A percentile compares a stretch with the other conserved stretches of the same genome.
Evolutionary conservation across 2,888 invertebrate genomes (phyloP).

Genomic region (Lissonota sp.): DNA sequence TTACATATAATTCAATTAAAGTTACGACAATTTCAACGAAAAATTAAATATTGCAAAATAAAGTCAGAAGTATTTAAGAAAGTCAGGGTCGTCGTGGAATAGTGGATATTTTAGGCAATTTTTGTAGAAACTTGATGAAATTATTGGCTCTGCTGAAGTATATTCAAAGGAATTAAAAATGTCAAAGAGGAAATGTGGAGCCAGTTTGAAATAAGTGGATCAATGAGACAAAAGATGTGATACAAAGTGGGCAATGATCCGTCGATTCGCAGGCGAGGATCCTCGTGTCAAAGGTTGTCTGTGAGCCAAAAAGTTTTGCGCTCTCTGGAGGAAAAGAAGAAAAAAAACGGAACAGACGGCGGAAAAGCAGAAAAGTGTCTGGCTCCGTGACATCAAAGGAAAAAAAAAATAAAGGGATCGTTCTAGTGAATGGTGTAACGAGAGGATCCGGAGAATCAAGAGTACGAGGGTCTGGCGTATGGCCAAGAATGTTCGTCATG

Average conservation of each 20-base stretch:
- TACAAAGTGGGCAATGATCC: too few species aligned
- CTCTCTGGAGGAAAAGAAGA: neutral
- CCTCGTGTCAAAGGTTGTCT: neutral
- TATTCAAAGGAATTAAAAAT: too few species aligned
- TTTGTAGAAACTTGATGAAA: too few species aligned
- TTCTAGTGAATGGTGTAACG: constrained; percentile 5
- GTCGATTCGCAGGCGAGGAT: neutral
- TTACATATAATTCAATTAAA: neutral
- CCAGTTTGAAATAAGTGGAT: too few species aligned
- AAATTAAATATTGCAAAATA: neutral
- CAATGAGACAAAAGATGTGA: too few species aligned
- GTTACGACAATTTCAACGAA: neutral
- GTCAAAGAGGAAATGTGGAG: too few species aligned
- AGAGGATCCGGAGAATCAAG: constrained; percentile 32
- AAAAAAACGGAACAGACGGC: constrained; percentile 4
- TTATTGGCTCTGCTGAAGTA: too few species aligned
- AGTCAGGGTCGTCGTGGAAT: too few species aligned
- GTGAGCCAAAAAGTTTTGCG: constrained; percentile 2
- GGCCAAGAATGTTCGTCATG: constrained; percentile 39
- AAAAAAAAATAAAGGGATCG: constrained; percentile 36
- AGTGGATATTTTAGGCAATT: too few species aligned
- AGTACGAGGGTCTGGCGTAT: constrained; percentile 41
- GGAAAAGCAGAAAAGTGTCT: constrained; percentile 8
- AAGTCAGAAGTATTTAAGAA: neutral
- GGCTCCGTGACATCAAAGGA: constrained; percentile 34